phyloP scores from a whole-genome alignment of 1,140 invertebrate genomes.

The Drosophila willistoni region DNA sequence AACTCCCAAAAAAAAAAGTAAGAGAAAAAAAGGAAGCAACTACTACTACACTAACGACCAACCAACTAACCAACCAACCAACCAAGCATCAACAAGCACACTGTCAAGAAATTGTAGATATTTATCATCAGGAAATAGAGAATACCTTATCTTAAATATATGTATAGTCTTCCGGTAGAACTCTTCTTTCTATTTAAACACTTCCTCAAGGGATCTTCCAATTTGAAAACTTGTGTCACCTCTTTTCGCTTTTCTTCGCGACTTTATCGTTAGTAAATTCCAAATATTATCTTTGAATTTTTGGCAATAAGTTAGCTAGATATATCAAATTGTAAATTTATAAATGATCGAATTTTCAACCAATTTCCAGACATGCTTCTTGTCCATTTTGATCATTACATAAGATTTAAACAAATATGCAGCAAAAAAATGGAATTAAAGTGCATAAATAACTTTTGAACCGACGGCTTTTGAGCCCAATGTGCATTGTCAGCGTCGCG shows the following conservation, averaged over 20 bases:
- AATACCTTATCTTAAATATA: neutral
- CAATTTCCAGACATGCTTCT: no score
- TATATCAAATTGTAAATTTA: no score
- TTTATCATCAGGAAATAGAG: conserved; percentile 11
- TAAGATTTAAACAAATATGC: conserved; percentile 16
- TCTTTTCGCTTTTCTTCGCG: no score
- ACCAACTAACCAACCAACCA: conserved; percentile 12
- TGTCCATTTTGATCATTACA: conserved; percentile 7
- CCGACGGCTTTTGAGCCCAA: conserved; percentile 24
- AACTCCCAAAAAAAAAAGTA: conserved; percentile 50
- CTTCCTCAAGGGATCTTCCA: no score
- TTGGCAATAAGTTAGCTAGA: no score
- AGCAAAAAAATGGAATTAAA: conserved; percentile 9
- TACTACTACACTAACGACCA: conserved; percentile 1
- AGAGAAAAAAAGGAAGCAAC: conserved; percentile 25
- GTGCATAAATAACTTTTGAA: conserved; percentile 17
- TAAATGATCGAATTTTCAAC: no score
- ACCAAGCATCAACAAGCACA: conserved; percentile 35
- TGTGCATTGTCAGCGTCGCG: conserved; percentile 55
- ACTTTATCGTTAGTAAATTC: no score
- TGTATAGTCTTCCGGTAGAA: no score
- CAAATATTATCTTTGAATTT: no score
- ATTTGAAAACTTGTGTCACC: no score
- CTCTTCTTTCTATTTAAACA: no score
- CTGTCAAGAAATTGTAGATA: conserved; percentile 19